Evolutionary conservation across 1,140 invertebrate genomes (phyloP).

Genomic region (Drosophila kanapiae): DNA sequence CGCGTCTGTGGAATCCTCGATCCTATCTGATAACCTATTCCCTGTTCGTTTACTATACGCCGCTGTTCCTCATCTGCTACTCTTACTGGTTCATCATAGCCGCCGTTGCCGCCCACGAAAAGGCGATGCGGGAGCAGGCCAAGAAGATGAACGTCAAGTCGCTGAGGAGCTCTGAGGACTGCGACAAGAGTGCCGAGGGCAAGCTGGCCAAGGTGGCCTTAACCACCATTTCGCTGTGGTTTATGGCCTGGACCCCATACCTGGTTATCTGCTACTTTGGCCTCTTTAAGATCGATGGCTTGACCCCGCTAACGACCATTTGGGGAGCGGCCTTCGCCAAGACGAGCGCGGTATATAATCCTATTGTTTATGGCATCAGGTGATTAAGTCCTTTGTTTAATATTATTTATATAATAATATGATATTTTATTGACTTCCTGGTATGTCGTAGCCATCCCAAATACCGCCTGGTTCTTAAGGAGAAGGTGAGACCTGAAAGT

Average conservation of each 20-base stretch:
- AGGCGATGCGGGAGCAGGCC: conserved; percentile 92
- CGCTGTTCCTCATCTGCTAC: conserved; percentile 90
- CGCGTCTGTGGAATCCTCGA: conserved; percentile 87
- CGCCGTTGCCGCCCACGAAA: conserved; percentile 92
- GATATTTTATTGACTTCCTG: neutral
- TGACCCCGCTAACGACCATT: conserved; percentile 91
- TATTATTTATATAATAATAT: neutral
- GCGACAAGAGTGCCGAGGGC: conserved; percentile 89
- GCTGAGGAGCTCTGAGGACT: conserved; percentile 89
- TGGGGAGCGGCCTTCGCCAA: conserved; percentile 93
- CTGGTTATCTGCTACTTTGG: conserved; percentile 93
- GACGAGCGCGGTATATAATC: conserved; percentile 92
- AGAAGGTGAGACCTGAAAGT: conserved; percentile 84
- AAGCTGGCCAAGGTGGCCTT: conserved; percentile 93
- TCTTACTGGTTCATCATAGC: conserved; percentile 92
- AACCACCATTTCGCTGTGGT: conserved; percentile 93
- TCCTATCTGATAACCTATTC: conserved; percentile 90
- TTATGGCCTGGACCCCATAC: conserved; percentile 94
- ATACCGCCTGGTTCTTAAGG: conserved; percentile 89
- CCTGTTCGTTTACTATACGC: conserved; percentile 90
- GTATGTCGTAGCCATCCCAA: conserved; percentile 89
- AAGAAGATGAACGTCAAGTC: conserved; percentile 95
- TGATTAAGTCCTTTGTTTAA: conserved; percentile 55
- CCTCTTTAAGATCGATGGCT: conserved; percentile 89
- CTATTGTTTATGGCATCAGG: conserved; percentile 93